Base-by-base conservation (phyloP, 2,113 vertebrate genomes). In the Cebus imitator region DNA sequence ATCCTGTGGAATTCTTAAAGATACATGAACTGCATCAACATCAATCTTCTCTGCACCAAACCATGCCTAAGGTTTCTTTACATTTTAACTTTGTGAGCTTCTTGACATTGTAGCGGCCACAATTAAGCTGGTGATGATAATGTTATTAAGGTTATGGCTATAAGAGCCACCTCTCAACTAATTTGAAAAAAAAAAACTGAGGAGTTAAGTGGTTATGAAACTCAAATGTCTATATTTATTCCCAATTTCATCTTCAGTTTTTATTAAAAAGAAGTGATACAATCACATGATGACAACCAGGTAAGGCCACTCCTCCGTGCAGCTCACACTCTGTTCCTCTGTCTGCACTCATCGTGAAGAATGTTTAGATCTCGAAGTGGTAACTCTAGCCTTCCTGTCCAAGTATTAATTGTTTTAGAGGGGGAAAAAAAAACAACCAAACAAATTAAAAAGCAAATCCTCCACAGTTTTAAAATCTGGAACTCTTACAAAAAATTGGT, bases 331-430 rank as follows among this genome's bases (percentile, higher is more conserved):
- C 5, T 87, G 8, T 23, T 30, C 12, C 6, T 20, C 35, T 48
- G 32, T 75, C 16, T 57, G 6, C 11, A 37, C 4, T 35, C 6
- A 37, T 70, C 8, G 68, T 35, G 73, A 16, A 64, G 20, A 11
- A 27, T 12, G 16, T 32, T 83, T 16, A 37, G 12, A 10, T 3
- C 6, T 72, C 50, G 2, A 75, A 85, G 40, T 45, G n/a, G 35
- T 30, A 48, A 3, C 3, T 45, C 0, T 21, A 21, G 1, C 73
- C 0, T n/a, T 90, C 2, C 37, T 76, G 3, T 25, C 14, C 14
- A 55, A 50, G 8, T 23, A 30, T 14, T 14, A 64, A 64, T 14
- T 32, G 52, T 64, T 64, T 64, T 32, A 6, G 13, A 3, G 1
- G 50, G 13, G 10, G 12, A 1, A 5, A 30, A 57, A 70, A 43